Base-by-base conservation (phyloP, 2,113 vertebrate genomes). In the Pelecanus crispus region DNA sequence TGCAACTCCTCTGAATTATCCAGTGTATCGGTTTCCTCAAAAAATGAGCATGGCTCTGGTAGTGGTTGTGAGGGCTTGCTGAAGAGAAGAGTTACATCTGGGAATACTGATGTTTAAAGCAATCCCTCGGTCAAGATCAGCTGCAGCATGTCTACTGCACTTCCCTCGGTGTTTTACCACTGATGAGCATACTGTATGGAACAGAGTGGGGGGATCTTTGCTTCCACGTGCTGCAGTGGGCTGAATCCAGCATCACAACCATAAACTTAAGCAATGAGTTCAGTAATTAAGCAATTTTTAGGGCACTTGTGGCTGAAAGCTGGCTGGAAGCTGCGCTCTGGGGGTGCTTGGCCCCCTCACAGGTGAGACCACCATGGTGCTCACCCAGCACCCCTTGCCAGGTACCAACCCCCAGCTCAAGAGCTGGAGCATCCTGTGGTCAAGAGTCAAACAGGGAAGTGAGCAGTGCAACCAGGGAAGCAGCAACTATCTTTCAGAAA, bases 91-190 rank as follows among this genome's bases (percentile, higher is more conserved):
- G n/a, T 28, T 50, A 32, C 45, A 55, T 25, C 38, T 44, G 31
- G 56, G 45, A 53, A 59, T 31, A 17, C 1, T 13, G 75, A 55
- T 29, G 17, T 45, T 86, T 24, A 47, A 56, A 58, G 59, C 26
- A 19, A 25, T 50, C 49, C 10, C 5, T 56, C 0, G 0, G 34
- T 34, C 18, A 34, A 34, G 53, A n/a, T 55, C 55, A 56, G 55
- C 49, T 4, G 5, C n/a, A 78, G 65, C 22, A 22, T 29, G 67
- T 50, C 52, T 52, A 3, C 44, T 18, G 68, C 31, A 5, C 32
- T 24, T 40, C 25, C 38, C 38, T 32, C 42, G 7, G 53, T 17
- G 42, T 40, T 47, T 56, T 25, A 20, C 38, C 56, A 7, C 29
- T 17, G 68, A 10, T 19, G n/a, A 31, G 13, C 7, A 5, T 1